Evolutionary conservation across 1,140 invertebrate species (phyloP), one percentile per base, ranked within the genome.

Genomic region (Drosophila parabipectinata): DNA sequence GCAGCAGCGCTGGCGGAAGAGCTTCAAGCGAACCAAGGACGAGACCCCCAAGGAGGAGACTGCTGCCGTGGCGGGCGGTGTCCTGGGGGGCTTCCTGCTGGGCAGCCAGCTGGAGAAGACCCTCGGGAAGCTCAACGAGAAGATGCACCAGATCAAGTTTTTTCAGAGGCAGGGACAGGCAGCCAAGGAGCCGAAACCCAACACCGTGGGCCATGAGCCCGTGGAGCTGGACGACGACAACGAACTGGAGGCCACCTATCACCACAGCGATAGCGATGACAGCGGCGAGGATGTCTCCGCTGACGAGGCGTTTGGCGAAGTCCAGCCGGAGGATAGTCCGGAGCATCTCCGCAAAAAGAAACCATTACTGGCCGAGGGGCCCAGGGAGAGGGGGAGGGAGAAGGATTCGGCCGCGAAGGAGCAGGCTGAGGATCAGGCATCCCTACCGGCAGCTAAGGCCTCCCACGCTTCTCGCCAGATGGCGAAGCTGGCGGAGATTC

Each of bases 91-190:
- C 48, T 41, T 62, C 18, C 21, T 62, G 6, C 32, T 51, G 24
- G 58, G 64, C 7, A 60, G 66, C 0, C 72, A 90, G 4, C 54
- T 90, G 30, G 79, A 88, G 30, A 69, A 71, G 8, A 82, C 90
- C 8, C 71, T 87, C 30, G 57, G 71, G 26, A 89, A 81, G 34
- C 48, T 91, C 1, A 89, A 91, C 26, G 83, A 85, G 15, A 82
- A 83, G 41, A 66, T 91, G 79, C 90, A 91, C 2, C 68, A 91
- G 26, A 55, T 90, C 0, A 91, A 89, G 76, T 85, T 89, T 58
- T 85, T 90, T 69, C 78, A 77, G 30, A 53, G 7, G 14, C 26
- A 28, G 48, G 30, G 1, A 44, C 26, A 6, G 51, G 45, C 41
- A 0, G 5, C 5, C 26, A 47, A 34, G 12, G 18, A 26, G 7